Conservation (phyloP, 2,888 invertebrate species). For the Catocala nupta region DNA sequence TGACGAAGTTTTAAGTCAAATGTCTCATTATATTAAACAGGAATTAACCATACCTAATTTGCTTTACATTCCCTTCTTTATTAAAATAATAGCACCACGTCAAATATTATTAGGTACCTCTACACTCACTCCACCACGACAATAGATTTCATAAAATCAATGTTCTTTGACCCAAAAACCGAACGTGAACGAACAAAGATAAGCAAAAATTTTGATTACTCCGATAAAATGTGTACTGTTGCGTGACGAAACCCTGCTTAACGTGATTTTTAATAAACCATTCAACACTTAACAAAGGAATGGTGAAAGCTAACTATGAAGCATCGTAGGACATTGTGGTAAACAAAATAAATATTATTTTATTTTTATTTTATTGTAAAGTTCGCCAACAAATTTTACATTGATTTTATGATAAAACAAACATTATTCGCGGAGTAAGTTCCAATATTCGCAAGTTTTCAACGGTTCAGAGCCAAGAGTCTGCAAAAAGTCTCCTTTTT, state of each 20-base stretch:
- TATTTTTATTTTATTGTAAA: too few relatives aligned
- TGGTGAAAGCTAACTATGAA: slow-evolving; percentile 26
- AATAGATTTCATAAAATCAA: slow-evolving; percentile 34
- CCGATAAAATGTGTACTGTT: slow-evolving; percentile 35
- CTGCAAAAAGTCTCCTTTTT: slow-evolving; percentile 42
- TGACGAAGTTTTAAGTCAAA: too few relatives aligned
- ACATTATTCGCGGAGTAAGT: slow-evolving; percentile 15
- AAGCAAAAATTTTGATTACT: slow-evolving; percentile 38
- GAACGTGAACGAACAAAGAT: slow-evolving; percentile 33
- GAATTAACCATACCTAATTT: too few relatives aligned
- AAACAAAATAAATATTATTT: not conserved
- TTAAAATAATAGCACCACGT: not conserved
- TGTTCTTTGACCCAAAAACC: slow-evolving; percentile 45
- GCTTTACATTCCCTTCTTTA: too few relatives aligned
- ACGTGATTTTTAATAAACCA: slow-evolving; percentile 35
- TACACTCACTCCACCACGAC: slow-evolving; percentile 4
- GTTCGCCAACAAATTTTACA: too few relatives aligned
- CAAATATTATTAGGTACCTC: not conserved
- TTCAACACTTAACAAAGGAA: slow-evolving; percentile 19
- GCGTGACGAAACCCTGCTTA: slow-evolving; percentile 41
- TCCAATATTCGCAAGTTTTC: slow-evolving; percentile 29
- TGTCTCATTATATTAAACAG: too few relatives aligned
- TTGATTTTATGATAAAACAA: too few relatives aligned
- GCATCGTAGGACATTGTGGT: slow-evolving; percentile 15
- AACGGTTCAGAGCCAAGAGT: slow-evolving; percentile 32